phyloP scores from a whole-genome alignment of 2,888 invertebrate genomes.

The Nephrotoma appendiculata region DNA sequence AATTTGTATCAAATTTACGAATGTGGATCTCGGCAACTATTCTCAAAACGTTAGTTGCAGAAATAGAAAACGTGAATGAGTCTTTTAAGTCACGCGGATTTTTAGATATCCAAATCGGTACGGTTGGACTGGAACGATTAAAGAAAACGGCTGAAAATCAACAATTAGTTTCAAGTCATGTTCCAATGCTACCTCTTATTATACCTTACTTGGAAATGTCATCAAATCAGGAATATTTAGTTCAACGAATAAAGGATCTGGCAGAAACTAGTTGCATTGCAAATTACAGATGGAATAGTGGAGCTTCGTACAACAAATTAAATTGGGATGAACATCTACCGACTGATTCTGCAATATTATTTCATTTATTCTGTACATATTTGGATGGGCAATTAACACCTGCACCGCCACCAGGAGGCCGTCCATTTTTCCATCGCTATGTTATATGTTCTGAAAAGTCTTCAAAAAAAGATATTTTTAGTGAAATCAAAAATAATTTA shows the following conservation, averaged over 20 bases:
- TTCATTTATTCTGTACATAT: slow-evolving; percentile 74
- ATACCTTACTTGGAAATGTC: slow-evolving; percentile 71
- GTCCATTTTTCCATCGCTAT: slow-evolving; percentile 43
- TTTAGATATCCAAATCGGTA: slow-evolving; percentile 49
- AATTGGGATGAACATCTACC: slow-evolving; percentile 72
- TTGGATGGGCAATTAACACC: slow-evolving; percentile 68
- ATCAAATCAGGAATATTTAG: slow-evolving; percentile 74
- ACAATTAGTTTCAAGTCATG: slow-evolving; percentile 26
- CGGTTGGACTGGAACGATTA: slow-evolving; percentile 56
- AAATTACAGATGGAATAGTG: slow-evolving; percentile 77
- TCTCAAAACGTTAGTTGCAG: slow-evolving; percentile 54
- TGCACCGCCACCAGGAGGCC: slow-evolving; percentile 47
- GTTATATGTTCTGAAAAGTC: slow-evolving; percentile 28
- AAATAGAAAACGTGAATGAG: slow-evolving; percentile 57
- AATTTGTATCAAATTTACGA: slow-evolving; percentile 65
- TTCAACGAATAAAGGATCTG: slow-evolving; percentile 61
- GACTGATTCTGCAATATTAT: slow-evolving; percentile 75
- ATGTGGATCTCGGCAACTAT: slow-evolving; percentile 83
- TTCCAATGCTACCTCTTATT: slow-evolving; percentile 35
- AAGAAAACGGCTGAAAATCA: slow-evolving; percentile 52
- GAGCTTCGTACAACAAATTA: slow-evolving; percentile 54
- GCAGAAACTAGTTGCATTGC: slow-evolving; percentile 76
- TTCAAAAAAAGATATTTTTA: slow-evolving; percentile 26
- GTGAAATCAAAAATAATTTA: slow-evolving; percentile 28
- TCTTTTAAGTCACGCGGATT: slow-evolving; percentile 54